Conservation (phyloP, 2,888 invertebrate species). For the Pollenia amentaria region DNA sequence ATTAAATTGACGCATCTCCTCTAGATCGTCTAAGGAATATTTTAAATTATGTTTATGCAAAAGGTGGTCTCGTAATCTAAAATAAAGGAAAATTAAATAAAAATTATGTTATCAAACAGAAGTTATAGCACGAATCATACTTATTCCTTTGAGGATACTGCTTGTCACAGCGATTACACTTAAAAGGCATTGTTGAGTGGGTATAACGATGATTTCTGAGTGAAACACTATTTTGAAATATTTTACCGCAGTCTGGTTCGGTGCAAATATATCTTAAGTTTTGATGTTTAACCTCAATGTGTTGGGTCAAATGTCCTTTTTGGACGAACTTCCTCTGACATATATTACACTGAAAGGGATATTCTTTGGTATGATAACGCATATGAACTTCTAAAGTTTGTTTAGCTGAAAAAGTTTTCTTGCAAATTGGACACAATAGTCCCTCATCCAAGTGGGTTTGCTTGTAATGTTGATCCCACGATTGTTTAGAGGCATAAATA, state of each 20-base stretch:
- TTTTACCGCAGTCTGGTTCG: slow-evolving; percentile 59
- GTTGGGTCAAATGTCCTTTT: slow-evolving; percentile 69
- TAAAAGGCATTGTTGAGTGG: slow-evolving; percentile 71
- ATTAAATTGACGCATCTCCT: slow-evolving; percentile 66
- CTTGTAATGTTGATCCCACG: slow-evolving; percentile 66
- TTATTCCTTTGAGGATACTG: slow-evolving; percentile 73
- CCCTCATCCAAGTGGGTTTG: slow-evolving; percentile 65
- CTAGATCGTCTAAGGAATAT: slow-evolving; percentile 63
- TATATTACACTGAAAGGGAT: slow-evolving; percentile 46
- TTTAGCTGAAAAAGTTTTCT: slow-evolving; percentile 61
- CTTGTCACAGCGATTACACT: slow-evolving; percentile 65
- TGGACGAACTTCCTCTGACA: slow-evolving; percentile 57
- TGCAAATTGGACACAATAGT: slow-evolving; percentile 54
- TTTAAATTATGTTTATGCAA: slow-evolving; percentile 60
- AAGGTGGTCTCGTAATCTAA: slow-evolving; percentile 64
- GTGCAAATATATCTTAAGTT: slow-evolving; percentile 69
- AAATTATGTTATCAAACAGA: not conserved
- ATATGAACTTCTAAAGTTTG: slow-evolving; percentile 70
- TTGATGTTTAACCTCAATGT: slow-evolving; percentile 69
- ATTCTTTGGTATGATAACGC: slow-evolving; percentile 72
- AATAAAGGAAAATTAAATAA: not conserved
- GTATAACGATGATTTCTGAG: slow-evolving; percentile 69
- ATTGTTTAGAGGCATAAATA: slow-evolving; percentile 65
- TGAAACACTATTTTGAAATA: slow-evolving; percentile 72
- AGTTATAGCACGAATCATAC: slow-evolving; percentile 38